These are phyloP conservation scores for Tyrophagus putrescentiae DNA, from an alignment of 1,140 invertebrate genomes.

Conservation along the genomic window DNA sequence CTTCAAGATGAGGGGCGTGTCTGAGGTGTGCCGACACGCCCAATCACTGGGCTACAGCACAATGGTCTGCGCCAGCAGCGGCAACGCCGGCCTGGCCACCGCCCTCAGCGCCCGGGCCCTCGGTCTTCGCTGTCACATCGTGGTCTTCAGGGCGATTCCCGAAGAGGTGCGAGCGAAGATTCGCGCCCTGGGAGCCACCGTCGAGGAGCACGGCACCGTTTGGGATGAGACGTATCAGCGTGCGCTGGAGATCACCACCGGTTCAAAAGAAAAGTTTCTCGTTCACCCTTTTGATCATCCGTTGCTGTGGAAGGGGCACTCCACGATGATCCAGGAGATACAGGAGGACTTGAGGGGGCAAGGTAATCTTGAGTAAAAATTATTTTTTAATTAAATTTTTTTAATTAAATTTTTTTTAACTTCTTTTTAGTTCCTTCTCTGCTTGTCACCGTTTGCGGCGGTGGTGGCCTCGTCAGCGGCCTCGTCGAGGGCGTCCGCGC, in stretches of 20 bases:
- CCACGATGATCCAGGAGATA: conserved; percentile 36
- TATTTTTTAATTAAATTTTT: too few species aligned
- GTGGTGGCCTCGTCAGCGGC: conserved; percentile 37
- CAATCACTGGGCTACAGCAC: conserved; percentile 12
- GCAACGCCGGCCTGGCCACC: conserved; percentile 42
- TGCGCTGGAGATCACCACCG: conserved; percentile 31
- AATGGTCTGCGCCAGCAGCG: conserved; percentile 39
- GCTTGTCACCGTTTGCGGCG: conserved; percentile 39
- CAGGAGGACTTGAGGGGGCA: conserved; percentile 31
- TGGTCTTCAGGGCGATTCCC: conserved; percentile 36
- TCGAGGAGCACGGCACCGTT: conserved; percentile 35
- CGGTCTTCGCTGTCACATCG: conserved; percentile 35
- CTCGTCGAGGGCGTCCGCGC: conserved; percentile 30
- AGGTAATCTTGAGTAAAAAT: too few species aligned
- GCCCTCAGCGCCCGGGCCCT: conserved; percentile 36
- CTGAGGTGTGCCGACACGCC: conserved; percentile 34
- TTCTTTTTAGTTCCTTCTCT: conserved; percentile 35
- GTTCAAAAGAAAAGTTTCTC: conserved; percentile 29
- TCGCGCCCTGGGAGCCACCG: conserved; percentile 29
- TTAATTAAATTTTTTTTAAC: too few species aligned
- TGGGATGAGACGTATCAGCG: conserved; percentile 37
- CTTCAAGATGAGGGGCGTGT: conserved; percentile 41
- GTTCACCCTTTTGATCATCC: conserved; percentile 20
- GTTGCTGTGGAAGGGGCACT: conserved; percentile 33
- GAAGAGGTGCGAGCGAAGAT: conserved; percentile 34